These are phyloP conservation scores for Loris lydekkerianus DNA, from an alignment of 2,797 vertebrate genomes.

Conservation along the genomic window DNA sequence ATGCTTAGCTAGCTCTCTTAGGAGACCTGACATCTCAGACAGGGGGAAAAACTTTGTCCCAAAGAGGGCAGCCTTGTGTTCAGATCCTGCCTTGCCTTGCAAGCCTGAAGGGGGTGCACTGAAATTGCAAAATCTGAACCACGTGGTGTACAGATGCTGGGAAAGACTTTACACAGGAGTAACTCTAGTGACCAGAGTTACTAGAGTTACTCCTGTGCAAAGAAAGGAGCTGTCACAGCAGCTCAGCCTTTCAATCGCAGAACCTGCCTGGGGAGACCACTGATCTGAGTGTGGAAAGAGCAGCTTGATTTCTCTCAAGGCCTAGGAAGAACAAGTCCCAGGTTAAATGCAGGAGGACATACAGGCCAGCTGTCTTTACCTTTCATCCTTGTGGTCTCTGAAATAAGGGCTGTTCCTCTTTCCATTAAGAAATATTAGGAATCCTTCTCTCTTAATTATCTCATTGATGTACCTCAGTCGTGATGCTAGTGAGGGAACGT, in stretches of 20 bases:
- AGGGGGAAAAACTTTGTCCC: neutral
- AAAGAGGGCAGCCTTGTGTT: neutral
- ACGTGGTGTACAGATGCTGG: neutral
- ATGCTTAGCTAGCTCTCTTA: neutral
- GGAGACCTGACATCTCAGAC: neutral
- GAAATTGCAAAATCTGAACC: neutral
- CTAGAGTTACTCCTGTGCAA: neutral
- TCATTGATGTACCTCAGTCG: neutral
- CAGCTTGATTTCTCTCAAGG: neutral
- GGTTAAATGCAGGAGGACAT: neutral
- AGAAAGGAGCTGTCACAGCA: neutral
- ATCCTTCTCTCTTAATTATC: neutral
- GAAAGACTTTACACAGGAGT: neutral
- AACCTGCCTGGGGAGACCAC: neutral
- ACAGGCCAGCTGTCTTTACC: neutral
- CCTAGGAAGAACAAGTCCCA: neutral
- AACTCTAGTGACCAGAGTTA: neutral
- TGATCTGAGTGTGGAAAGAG: neutral
- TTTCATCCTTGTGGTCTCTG: neutral
- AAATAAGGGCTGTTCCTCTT: constrained; percentile 4
- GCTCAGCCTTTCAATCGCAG: neutral
- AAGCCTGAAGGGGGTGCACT: neutral
- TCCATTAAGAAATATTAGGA: neutral
- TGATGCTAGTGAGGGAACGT: neutral
- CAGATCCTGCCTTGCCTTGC: neutral